These are phyloP conservation scores for Embiotoca jacksoni DNA, from an alignment of 2,113 vertebrate genomes.

Conservation along the genomic window DNA sequence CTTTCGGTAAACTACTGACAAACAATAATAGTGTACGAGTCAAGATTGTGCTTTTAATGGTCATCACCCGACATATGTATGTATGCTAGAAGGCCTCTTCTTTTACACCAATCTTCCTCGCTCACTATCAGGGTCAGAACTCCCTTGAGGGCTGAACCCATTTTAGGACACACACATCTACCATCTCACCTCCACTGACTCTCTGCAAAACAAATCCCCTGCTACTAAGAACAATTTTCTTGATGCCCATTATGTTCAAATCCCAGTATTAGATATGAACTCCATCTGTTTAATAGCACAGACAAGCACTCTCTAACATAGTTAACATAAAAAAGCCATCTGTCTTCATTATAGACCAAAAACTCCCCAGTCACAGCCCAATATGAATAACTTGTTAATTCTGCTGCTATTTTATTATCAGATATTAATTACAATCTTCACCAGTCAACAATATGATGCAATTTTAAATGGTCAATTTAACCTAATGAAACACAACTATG, in stretches of 20 bases:
- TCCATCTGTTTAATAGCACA: neutral
- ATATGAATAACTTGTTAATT: neutral
- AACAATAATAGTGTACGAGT: no score
- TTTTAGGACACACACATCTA: slow-evolving; percentile 37
- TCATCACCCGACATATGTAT: neutral
- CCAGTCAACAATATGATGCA: neutral
- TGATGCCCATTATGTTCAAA: slow-evolving; percentile 6
- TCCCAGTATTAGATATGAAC: neutral
- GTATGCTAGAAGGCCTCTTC: neutral
- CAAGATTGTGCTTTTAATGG: no score
- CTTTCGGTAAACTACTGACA: no score
- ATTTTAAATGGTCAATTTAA: no score
- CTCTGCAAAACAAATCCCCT: slow-evolving; percentile 37
- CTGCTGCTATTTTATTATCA: neutral
- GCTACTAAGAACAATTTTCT: neutral
- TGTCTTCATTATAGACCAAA: neutral
- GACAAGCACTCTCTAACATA: neutral
- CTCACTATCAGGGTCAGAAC: slow-evolving; percentile 30
- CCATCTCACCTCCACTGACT: slow-evolving; percentile 25
- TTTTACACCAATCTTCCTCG: slow-evolving; percentile 24
- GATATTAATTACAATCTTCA: neutral
- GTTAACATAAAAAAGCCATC: slow-evolving; percentile 2
- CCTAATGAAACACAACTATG: neutral
- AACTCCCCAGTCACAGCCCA: neutral
- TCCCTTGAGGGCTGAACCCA: slow-evolving; percentile 52